phyloP scores from a whole-genome alignment of 2,888 invertebrate species.

The Notodonta ziczac region DNA sequence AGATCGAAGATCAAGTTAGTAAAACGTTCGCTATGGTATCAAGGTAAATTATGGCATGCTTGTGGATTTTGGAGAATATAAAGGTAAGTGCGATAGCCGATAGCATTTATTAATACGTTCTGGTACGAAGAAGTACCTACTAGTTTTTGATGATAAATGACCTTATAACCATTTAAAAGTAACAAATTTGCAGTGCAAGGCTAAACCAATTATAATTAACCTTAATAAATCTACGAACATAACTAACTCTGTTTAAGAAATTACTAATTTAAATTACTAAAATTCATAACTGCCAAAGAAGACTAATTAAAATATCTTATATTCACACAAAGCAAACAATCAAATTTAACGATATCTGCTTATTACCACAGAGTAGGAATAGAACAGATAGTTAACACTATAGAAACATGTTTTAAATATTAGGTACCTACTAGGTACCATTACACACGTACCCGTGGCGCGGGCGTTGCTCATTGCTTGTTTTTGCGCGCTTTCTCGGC shows the following conservation, averaged over 20 bases:
- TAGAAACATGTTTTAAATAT: slow-evolving; percentile 26
- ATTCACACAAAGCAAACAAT: slow-evolving; percentile 8
- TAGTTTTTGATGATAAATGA: too few species aligned
- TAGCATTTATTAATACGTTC: too few species aligned
- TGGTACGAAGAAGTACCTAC: too few species aligned
- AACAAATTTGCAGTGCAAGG: too few species aligned
- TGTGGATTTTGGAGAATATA: too few species aligned
- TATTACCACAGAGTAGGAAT: slow-evolving; percentile 21
- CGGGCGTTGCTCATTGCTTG: slow-evolving; percentile 29
- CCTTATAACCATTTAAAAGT: too few species aligned
- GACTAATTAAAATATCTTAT: not conserved
- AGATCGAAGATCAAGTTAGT: too few species aligned
- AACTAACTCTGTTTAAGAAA: not conserved
- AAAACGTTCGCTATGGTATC: not conserved
- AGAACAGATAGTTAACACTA: slow-evolving; percentile 21
- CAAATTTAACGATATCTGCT: slow-evolving; percentile 17
- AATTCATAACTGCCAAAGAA: not conserved
- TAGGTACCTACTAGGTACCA: not conserved
- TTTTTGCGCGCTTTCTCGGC: slow-evolving; percentile 56
- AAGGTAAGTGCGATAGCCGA: too few species aligned
- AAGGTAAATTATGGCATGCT: not conserved
- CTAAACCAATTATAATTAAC: not conserved
- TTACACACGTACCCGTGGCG: slow-evolving; percentile 15
- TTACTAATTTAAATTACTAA: not conserved
- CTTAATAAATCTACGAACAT: not conserved